Conservation (phyloP, 2,113 vertebrate genomes). For the Mugil cephalus region DNA sequence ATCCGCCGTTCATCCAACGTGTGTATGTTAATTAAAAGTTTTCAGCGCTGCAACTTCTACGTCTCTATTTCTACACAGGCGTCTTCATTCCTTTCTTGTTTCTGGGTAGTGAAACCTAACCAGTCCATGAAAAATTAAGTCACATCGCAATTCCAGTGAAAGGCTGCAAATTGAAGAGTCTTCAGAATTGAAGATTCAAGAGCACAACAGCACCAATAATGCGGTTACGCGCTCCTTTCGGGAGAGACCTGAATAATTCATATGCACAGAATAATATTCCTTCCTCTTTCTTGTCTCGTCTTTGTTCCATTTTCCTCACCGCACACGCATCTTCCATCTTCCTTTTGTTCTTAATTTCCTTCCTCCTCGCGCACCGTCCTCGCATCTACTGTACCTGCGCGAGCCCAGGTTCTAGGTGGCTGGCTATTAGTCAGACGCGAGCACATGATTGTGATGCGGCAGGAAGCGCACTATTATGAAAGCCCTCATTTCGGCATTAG, state of each 20-base stretch:
- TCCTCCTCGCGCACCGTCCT: conserved; percentile 17
- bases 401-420: conserved; percentile 27
- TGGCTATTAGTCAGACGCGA: conserved; percentile 36
- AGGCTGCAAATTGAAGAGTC: conserved; percentile 16
- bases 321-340: conserved; percentile 21
- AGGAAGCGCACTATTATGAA: conserved; percentile 49
- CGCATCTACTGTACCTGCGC: conserved; percentile 2
- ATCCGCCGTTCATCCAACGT: neutral
- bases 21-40: neutral
- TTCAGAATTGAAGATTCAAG: conserved; percentile 21
- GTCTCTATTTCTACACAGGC: neutral
- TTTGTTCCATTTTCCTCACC: conserved; percentile 43
- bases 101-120: conserved; percentile 24
- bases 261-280: conserved; percentile 55
- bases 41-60: neutral
- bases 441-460: conserved; percentile 51
- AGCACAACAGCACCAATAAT: conserved; percentile 39
- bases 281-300: conserved; percentile 30
- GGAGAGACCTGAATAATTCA: conserved; percentile 70
- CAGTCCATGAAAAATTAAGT: conserved; percentile 30
- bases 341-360: conserved; percentile 51
- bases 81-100: conserved; percentile 22
- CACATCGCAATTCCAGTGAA: conserved; percentile 34
- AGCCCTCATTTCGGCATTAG: conserved; percentile 36
- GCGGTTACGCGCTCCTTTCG: conserved; percentile 44